phyloP scores from a whole-genome alignment of 2,113 vertebrate genomes.

The Myocastor coypus region DNA sequence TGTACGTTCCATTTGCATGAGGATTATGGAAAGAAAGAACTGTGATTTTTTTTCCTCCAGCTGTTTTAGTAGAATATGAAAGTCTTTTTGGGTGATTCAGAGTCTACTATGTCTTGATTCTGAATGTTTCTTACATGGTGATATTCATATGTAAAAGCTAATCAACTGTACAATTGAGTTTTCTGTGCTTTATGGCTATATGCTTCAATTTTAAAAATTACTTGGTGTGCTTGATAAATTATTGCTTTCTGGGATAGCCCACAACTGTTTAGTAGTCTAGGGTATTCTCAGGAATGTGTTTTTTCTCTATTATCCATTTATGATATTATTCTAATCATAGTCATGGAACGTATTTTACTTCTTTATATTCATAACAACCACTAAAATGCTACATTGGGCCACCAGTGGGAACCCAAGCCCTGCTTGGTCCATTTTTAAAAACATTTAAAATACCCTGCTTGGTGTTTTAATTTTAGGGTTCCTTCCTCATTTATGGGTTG shows the following conservation, averaged over 20 bases:
- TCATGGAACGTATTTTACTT: background rate
- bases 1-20: background rate
- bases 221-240: background rate
- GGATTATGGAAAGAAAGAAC: background rate
- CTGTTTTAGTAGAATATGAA: background rate
- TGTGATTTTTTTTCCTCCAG: background rate
- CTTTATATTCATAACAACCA: background rate
- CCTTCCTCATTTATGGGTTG: background rate
- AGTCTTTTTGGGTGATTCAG: background rate
- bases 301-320: background rate
- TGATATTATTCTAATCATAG: background rate
- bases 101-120: background rate
- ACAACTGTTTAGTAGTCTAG: background rate
- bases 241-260: background rate
- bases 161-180: background rate
- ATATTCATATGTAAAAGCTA: slow-evolving; percentile 36
- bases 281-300: background rate
- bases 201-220: background rate
- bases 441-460: too few relatives aligned
- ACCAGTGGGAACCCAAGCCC: background rate
- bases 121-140: background rate
- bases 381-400: background rate
- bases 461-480: slow-evolving; percentile 10
- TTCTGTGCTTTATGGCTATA: background rate
- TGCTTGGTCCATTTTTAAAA: background rate